These are phyloP conservation scores for Rostratula benghalensis DNA, from an alignment of 2,113 vertebrate genomes.

Conservation along the genomic window DNA sequence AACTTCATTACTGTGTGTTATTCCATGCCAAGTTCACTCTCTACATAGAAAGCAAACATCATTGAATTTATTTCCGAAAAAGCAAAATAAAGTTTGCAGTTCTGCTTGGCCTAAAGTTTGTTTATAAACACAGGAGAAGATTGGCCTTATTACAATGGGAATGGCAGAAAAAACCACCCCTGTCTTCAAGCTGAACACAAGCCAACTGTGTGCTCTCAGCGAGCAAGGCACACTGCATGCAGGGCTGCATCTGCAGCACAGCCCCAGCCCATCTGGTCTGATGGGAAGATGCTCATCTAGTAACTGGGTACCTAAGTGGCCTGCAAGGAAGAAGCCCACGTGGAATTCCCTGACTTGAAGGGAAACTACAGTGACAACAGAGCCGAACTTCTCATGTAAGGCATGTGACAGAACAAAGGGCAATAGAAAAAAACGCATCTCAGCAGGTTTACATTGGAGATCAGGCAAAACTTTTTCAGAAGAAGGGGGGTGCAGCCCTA, in stretches of 20 bases:
- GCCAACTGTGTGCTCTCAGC: not conserved
- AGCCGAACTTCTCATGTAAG: not conserved
- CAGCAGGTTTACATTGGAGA: not conserved
- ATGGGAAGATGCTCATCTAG: not conserved
- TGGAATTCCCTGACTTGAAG: not conserved
- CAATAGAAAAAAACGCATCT: not conserved
- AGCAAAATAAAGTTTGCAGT: slow-evolving; percentile 9
- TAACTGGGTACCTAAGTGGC: not conserved
- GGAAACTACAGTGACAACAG: not conserved
- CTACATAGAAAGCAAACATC: slow-evolving; percentile 22
- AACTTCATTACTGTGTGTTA: not conserved
- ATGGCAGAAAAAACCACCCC: not conserved
- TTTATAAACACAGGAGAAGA: slow-evolving; percentile 40
- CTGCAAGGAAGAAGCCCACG: not conserved
- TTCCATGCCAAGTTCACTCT: not conserved
- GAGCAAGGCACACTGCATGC: not conserved
- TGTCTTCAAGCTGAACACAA: not conserved
- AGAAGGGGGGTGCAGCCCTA: not conserved
- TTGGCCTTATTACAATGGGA: not conserved
- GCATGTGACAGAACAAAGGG: not conserved
- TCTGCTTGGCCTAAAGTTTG: not conserved
- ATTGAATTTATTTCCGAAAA: not conserved
- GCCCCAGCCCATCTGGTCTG: not conserved
- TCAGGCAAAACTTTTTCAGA: not conserved
- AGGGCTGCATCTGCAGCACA: not conserved